Base-by-base conservation (phyloP, 1,140 invertebrate genomes). In the Polypedilum pembai region DNA sequence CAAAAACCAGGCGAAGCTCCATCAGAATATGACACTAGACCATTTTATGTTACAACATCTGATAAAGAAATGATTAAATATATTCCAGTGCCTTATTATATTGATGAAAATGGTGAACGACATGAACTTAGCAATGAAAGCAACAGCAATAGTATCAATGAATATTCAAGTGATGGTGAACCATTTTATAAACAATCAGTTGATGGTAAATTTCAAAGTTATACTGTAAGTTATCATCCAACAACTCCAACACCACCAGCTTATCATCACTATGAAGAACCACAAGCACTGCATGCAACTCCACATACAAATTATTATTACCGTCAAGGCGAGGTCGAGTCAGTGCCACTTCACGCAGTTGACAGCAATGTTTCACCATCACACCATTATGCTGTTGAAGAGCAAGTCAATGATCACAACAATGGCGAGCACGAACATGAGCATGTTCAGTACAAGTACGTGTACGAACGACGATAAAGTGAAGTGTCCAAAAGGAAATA, bases 11-110 rank as follows among this genome's bases (percentile, higher is more conserved):
- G 12, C 20, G 65, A n/a, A 69, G 0, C 17, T 7, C 8, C 17
- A n/a, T n/a, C 15, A 8, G 65, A 69, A 69, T 69, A 69, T 18
- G 65, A 69, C 18, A 69, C 65, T 1, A 4, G 65, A 20, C 65
- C 65, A 20, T 69, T 69, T 10, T 69, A 69, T 69, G 65, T 69
- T 3, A 20, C n/a, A 69, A 69, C 17, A 18, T 69, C 65, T 18
- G 65, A 69, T 18, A 69, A 69, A 18, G 65, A 69, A 69, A 69
- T 69, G 17, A 69, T 69, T 7, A 69, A 69, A 10, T 69, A 69
- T 18, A 69, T 69, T 69, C 65, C 65, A 69, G 65, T 69, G 17
- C 65, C 65, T 10, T 69, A 69, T 21, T 69, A 69, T 69, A 18
- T 69, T 10, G 65, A 69, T 21, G 65, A 69, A 69, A 20, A 69